Evolutionary conservation across 2,797 vertebrate genomes (phyloP).

Genomic region (Lerista edwardsae): DNA sequence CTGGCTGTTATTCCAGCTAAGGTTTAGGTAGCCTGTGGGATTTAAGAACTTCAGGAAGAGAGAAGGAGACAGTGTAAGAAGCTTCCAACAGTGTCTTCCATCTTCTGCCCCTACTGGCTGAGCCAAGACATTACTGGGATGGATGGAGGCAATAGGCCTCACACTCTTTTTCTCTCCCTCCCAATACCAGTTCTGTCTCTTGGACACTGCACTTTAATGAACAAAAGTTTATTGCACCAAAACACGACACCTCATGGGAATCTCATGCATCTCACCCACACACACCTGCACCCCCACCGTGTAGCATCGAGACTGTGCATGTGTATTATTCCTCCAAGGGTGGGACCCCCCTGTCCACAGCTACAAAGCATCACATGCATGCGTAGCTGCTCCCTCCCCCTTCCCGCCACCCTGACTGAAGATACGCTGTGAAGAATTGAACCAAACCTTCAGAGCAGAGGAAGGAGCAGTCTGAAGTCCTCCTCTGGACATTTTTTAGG

Average conservation of each 20-base stretch:
- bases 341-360: conserved; percentile 1
- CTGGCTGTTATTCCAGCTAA: not conserved
- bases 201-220: conserved; percentile 38
- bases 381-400: not conserved
- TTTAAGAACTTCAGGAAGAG: not conserved
- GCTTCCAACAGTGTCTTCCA: not conserved
- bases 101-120: not conserved
- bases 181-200: conserved; percentile 14
- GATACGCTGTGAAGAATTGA: conserved; percentile 31
- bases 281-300: not conserved
- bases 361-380: conserved; percentile 23
- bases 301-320: conserved; percentile 42
- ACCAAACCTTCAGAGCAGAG: not conserved
- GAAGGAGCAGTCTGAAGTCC: not conserved
- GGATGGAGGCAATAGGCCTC: not conserved
- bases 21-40: not conserved
- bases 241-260: conserved; percentile 36
- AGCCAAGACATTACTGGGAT: conserved; percentile 5
- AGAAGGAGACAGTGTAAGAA: not conserved
- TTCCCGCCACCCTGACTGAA: not conserved
- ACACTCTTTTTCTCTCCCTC: not conserved
- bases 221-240: conserved; percentile 10
- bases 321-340: conserved; percentile 19
- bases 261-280: not conserved
- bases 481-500: not conserved